Conservation (phyloP, 2,797 vertebrate genomes). For the Etheostoma perlongum region DNA sequence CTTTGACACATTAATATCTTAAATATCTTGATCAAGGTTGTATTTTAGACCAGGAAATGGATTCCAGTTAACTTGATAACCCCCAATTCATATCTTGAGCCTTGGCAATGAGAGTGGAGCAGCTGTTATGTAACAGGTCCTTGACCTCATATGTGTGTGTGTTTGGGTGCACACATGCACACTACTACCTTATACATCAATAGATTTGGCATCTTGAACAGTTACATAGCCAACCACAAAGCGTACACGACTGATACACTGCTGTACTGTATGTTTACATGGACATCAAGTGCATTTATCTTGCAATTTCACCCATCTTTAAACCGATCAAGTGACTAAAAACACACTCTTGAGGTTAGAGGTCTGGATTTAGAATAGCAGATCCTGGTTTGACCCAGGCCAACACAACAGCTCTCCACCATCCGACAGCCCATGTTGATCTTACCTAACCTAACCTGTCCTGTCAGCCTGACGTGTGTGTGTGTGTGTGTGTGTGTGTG, state of each 20-base stretch:
- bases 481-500: background rate
- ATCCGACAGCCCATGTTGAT: slow-evolving; percentile 3
- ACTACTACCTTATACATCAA: slow-evolving; percentile 51
- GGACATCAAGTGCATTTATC: background rate
- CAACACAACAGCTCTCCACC: slow-evolving; percentile 5
- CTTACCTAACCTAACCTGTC: slow-evolving; percentile 48
- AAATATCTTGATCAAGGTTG: background rate
- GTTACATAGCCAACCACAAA: slow-evolving; percentile 57
- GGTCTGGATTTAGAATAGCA: slow-evolving; percentile 26
- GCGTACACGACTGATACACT: background rate
- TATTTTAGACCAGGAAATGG: slow-evolving; percentile 10
- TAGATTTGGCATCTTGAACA: slow-evolving; percentile 33
- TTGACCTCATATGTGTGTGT: slow-evolving; percentile 38
- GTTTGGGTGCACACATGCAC: background rate
- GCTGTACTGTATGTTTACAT: background rate
- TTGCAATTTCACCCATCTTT: slow-evolving; percentile 18
- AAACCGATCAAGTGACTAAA: slow-evolving; percentile 35
- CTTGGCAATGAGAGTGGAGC: slow-evolving; percentile 10
- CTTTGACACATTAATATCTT: background rate
- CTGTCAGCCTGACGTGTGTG: slow-evolving; percentile 17
- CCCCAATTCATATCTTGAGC: background rate
- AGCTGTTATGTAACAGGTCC: slow-evolving; percentile 33
- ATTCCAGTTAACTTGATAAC: slow-evolving; percentile 15
- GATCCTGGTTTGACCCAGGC: slow-evolving; percentile 33
- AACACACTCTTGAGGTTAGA: slow-evolving; percentile 22